Evolutionary conservation across 2,888 invertebrate species (phyloP), one percentile per base, ranked within the genome.

Genomic region (Carterocephalus palaemon): DNA sequence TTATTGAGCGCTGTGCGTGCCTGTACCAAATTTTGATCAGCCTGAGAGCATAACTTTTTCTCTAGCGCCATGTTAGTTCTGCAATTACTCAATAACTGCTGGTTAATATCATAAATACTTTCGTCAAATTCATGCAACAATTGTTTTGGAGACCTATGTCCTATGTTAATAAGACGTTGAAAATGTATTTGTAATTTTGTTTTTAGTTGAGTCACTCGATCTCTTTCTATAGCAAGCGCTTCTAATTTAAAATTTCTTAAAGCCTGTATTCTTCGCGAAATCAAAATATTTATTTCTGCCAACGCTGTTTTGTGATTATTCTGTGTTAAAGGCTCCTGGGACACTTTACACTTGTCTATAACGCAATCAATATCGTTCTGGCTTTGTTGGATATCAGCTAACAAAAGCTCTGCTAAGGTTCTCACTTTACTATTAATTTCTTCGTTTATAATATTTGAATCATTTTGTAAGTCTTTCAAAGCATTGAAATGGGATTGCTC

Each of bases 41-140:
- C 69, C 45, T 78, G 68, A 22, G 59, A 49, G 15, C 61, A 64
- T 46, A 84, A 56, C 40, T 72, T 66, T 8, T 64, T 67, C 51
- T 77, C 78, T 26, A 84, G 53, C 41, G 82, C 76, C 1, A 55
- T 50, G 49, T 75, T 80, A 4, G 78, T 76, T 52, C 75, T 66
- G 4, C 49, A 62, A 51, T 85, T 85, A 56, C 79, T 79, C 12
- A 83, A 40, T 24, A 83, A 54, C 51, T 84, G 83, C 50, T 83
- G 78, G 57, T 84, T 84, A 3, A 78, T 65, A 39, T 74, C 75
- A 51, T 75, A 80, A n/a, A 70, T 69, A 12, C 59, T 67, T 36
- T 73, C 65, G 59, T 84, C 83, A 49, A 83, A 81, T 29, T 79
- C 71, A 34, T 79, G 72, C 7, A 83, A 50, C 36, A 83, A 56